A percentile compares a stretch with the other conserved stretches of the same genome.
Conservation (phyloP, 2,888 invertebrate species). For the Torymus aiolomorphi region DNA sequence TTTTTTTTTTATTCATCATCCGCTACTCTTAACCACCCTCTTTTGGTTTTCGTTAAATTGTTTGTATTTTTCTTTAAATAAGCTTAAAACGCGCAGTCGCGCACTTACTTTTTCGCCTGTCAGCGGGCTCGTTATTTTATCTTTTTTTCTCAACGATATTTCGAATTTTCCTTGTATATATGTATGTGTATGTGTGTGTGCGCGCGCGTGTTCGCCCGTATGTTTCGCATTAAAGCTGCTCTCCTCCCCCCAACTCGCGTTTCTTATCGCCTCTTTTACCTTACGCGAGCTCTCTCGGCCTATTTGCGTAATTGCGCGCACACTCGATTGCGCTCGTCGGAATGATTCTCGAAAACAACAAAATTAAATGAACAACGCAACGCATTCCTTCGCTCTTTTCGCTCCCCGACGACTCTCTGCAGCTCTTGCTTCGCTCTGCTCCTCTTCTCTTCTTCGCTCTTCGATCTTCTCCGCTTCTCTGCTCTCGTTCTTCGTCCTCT, state of each 20-base stretch:
- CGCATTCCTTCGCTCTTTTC: constrained; percentile 8
- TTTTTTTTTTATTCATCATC: constrained; percentile 8
- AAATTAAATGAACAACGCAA: constrained; percentile 38
- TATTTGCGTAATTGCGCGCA: constrained; percentile 24
- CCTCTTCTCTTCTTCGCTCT: background rate
- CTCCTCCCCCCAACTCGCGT: constrained; percentile 30
- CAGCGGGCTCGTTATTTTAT: background rate
- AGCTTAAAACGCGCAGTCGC: constrained; percentile 25
- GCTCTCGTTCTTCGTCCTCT: constrained; percentile 3
- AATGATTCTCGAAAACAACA: constrained; percentile 45
- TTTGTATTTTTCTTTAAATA: constrained; percentile 31
- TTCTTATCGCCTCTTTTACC: constrained; percentile 41
- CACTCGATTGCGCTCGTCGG: constrained; percentile 35
- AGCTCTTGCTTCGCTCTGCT: background rate
- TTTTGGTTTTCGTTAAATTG: constrained; percentile 38
- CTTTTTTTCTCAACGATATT: constrained; percentile 31
- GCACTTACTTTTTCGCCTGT: constrained; percentile 14
- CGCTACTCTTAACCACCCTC: constrained; percentile 14
- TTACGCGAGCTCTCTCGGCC: background rate
- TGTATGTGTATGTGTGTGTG: too few species aligned
- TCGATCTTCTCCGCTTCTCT: constrained; percentile 5
- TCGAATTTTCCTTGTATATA: constrained; percentile 15
- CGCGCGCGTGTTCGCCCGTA: constrained; percentile 32
- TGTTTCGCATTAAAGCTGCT: constrained; percentile 24
- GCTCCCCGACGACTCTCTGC: background rate